Percentiles rank a stretch among this genome's conserved stretches.
phyloP scores from a whole-genome alignment of 2,797 vertebrate species.

The Crenichthys baileyi region DNA sequence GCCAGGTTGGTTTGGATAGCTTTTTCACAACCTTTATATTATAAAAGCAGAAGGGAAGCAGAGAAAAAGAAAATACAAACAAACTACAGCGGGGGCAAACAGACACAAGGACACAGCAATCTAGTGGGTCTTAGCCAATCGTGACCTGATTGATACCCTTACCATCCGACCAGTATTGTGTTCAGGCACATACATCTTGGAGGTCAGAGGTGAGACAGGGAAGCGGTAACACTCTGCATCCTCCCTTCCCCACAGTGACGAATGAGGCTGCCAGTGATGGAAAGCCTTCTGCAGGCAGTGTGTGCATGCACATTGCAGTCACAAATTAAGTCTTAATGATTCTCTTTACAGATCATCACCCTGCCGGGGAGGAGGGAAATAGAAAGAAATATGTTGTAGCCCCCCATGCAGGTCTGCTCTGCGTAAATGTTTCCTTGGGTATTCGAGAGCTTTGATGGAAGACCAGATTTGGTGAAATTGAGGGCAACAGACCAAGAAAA shows the following conservation, averaged over 20 bases:
- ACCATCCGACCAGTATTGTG: constrained; percentile 7
- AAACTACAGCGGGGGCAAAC: neutral
- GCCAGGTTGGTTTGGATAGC: neutral
- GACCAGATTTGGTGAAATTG: constrained; percentile 41
- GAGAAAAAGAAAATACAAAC: neutral
- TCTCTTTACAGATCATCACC: constrained; percentile 68
- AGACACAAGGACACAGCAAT: neutral
- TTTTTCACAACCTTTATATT: neutral
- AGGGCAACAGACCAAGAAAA: constrained; percentile 52
- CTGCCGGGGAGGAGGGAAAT: constrained; percentile 32
- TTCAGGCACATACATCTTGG: constrained; percentile 16
- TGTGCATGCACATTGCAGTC: constrained; percentile 23
- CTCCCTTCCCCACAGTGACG: constrained; percentile 18
- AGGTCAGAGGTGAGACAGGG: constrained; percentile 53
- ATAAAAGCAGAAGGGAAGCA: neutral
- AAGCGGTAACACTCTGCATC: constrained; percentile 28
- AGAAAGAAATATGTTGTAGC: neutral
- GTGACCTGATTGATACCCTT: neutral
- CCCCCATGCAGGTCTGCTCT: constrained; percentile 27
- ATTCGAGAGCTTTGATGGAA: constrained; percentile 45
- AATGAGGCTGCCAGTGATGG: constrained; percentile 55
- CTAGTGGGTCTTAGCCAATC: neutral
- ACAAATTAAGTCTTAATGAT: constrained; percentile 74
- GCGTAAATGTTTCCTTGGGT: constrained; percentile 28
- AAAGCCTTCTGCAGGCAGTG: constrained; percentile 49